phyloP scores from a whole-genome alignment of 2,888 invertebrate species.

The Clunio marinus region DNA sequence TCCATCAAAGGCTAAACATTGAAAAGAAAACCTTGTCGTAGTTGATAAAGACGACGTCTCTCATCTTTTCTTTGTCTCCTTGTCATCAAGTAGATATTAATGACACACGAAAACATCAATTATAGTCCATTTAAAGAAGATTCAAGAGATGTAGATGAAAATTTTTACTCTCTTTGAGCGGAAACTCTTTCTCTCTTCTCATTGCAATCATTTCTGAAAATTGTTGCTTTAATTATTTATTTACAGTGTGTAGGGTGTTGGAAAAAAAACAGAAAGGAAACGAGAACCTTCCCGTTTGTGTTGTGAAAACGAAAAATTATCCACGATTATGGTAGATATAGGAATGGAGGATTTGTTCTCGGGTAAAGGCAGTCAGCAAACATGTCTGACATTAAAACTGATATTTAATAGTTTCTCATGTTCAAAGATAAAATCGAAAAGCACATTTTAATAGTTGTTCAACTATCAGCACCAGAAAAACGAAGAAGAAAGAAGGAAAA shows the following conservation, averaged over 20 bases:
- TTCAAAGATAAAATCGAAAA: background rate
- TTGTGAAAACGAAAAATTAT: background rate
- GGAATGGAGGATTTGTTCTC: too few relatives aligned
- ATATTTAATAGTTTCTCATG: constrained; percentile 33
- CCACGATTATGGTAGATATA: background rate
- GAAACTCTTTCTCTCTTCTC: background rate
- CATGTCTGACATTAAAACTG: constrained; percentile 24
- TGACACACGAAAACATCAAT: constrained; percentile 32
- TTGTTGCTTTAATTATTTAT: constrained; percentile 17
- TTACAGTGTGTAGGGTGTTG: background rate
- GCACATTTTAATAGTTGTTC: background rate
- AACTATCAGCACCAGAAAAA: background rate
- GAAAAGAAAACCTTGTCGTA: constrained; percentile 2
- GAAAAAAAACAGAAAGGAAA: background rate
- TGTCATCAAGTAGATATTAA: constrained; percentile 19
- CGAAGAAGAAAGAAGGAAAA: too few relatives aligned
- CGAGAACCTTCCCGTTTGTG: background rate
- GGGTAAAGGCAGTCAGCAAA: too few relatives aligned
- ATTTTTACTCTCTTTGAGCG: background rate
- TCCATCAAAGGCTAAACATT: constrained; percentile 2
- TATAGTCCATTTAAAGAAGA: background rate
- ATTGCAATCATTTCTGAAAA: background rate
- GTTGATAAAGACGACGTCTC: background rate
- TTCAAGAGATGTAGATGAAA: background rate
- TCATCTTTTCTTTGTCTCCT: background rate